Evolutionary conservation across 2,113 vertebrate genomes (phyloP), one percentile per base, ranked within the genome.

Genomic region (Urocolius indicus): DNA sequence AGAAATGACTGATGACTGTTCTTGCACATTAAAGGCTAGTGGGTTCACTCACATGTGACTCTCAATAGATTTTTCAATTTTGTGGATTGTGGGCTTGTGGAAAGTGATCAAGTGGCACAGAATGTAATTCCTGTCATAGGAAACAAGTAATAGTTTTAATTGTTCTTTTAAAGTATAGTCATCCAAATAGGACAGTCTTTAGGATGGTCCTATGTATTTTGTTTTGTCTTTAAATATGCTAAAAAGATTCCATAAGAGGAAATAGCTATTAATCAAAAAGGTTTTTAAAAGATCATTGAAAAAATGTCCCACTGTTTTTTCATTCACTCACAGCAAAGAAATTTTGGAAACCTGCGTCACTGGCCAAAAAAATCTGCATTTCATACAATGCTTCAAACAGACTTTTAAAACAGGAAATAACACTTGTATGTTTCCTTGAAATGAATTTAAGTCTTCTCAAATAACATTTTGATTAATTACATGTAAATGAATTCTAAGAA

Each of bases 401-500:
- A 75, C 43, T 88, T 92, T 66, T 48, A 76, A 90, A 89, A 58
- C 55, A 77, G 55, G 43, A 95, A 95, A 87, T 73, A 87, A 57
- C 49, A 78, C 58, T 92, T 95, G 49, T 67, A 49, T 67, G 12
- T 77, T 91, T 84, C 72, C 77, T 83, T 91, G 77, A 91, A 90
- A 74, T 26, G 18, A 77, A 72, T 83, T 69, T 51, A 68, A 45
- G 29, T 59, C 61, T 89, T 93, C 29, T 79, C 52, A 89, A 95
- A 87, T 48, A 84, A 75, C 16, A 52, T 46, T 89, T 92, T 93
- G 92, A 93, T 88, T 94, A 95, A 93, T 89, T 65, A 63, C 66
- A 95, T 94, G 75, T 36, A 97, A 96, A 97, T 95, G 9, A 93
- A 90, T 95, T 91, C 78, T 57, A 67, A 77, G 38, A 78, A 71